Conservation (phyloP, 2,797 vertebrate genomes). For the Pangasius djambal region DNA sequence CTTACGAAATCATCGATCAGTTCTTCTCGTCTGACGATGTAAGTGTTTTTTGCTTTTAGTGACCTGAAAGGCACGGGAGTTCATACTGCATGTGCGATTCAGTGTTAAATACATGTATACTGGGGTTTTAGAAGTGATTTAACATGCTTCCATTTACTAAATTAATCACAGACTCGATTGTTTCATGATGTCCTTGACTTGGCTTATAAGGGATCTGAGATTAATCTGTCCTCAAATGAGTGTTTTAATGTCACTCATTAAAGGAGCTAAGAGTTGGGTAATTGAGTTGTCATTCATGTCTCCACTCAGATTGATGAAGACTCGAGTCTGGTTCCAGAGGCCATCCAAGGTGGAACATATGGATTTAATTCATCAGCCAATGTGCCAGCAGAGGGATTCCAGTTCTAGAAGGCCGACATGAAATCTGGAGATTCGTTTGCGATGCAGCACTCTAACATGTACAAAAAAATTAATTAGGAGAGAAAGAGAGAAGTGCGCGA, state of each 20-base stretch:
- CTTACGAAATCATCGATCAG: constrained; percentile 99
- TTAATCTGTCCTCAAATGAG: neutral
- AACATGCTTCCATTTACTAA: no score
- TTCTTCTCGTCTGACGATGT: constrained; percentile 99
- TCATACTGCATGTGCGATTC: neutral
- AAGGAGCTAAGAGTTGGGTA: neutral
- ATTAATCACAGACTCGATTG: neutral
- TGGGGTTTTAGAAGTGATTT: neutral
- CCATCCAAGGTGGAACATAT: constrained; percentile 97
- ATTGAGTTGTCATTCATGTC: neutral
- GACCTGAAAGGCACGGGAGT: neutral
- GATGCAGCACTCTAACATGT: constrained; percentile 95
- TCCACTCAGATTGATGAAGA: constrained; percentile 93
- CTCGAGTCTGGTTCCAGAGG: constrained; percentile 94
- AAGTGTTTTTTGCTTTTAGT: constrained; percentile 62
- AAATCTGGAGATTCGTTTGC: constrained; percentile 91
- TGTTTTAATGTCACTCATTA: neutral
- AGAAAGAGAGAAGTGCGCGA: constrained; percentile 75
- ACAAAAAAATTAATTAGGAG: constrained; percentile 74
- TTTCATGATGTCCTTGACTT: no score
- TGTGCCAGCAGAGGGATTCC: constrained; percentile 99
- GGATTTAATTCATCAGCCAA: constrained; percentile 99
- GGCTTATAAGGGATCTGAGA: neutral
- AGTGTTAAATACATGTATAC: neutral
- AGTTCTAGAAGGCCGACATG: constrained; percentile 90